Evolutionary conservation across 23 tunicate species (phyloP).

Genomic region (Trididemnum clinides): DNA sequence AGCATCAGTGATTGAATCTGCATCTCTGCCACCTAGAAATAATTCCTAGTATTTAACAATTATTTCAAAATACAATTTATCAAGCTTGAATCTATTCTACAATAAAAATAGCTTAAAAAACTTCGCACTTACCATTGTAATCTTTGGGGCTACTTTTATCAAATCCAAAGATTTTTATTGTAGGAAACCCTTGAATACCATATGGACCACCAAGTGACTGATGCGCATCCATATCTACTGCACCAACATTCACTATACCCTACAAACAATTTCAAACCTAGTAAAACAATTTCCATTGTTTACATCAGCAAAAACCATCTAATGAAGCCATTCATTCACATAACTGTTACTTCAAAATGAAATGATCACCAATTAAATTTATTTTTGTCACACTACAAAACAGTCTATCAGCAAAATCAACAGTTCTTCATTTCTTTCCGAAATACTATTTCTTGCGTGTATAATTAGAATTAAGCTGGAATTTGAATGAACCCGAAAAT

Average conservation of each 20-base stretch:
- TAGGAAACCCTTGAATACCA: constrained; percentile 92
- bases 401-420: no score
- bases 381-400: no score
- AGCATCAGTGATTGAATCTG: constrained; percentile 63
- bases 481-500: no score
- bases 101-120: not conserved
- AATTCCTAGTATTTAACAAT: not conserved
- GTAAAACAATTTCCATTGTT: no score
- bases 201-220: constrained; percentile 82
- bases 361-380: no score
- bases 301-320: no score
- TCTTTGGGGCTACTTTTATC: constrained; percentile 86
- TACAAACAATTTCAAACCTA: constrained; percentile 33
- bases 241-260: constrained; percentile 97
- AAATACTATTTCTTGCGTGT: no score
- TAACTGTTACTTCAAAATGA: no score
- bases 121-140: constrained; percentile 84
- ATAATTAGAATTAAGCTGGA: no score
- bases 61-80: not conserved
- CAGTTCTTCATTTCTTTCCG: no score
- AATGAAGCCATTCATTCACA: no score
- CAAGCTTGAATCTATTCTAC: not conserved
- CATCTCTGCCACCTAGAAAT: constrained; percentile 65
- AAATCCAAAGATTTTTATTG: constrained; percentile 94
- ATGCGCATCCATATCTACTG: constrained; percentile 89